Evolutionary conservation across 2,797 vertebrate species (phyloP).

Genomic region (Pyrocephalus nanus): DNA sequence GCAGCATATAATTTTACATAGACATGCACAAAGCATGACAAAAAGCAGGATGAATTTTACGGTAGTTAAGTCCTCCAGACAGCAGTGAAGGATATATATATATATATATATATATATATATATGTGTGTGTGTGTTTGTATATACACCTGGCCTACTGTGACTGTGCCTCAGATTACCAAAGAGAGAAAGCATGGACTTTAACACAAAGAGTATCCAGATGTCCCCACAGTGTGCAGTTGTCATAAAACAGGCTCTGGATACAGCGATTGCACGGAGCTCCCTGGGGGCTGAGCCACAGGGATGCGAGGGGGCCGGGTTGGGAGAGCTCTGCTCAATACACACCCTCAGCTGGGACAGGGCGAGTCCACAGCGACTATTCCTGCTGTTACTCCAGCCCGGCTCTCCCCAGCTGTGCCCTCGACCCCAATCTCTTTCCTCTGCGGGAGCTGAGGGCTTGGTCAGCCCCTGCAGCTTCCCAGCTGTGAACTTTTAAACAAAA

Average conservation of each 20-base stretch:
- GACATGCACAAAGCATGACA: neutral
- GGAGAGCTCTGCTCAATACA: neutral
- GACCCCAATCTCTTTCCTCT: fast-evolving
- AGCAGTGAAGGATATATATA: neutral
- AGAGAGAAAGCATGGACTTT: neutral
- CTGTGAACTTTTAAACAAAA: neutral
- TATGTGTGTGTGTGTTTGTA: fast-evolving
- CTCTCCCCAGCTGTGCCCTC: neutral
- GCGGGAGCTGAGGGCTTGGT: fast-evolving
- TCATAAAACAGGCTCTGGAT: neutral
- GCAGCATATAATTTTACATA: neutral
- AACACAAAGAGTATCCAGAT: neutral
- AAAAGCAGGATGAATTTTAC: neutral
- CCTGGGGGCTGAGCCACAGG: neutral
- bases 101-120: fast-evolving
- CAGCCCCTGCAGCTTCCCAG: neutral
- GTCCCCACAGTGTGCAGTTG: fast-evolving
- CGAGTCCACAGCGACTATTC: fast-evolving
- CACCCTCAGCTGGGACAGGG: neutral
- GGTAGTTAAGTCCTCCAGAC: neutral
- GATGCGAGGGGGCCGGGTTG: fast-evolving
- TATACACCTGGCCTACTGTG: neutral
- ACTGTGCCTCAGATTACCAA: neutral
- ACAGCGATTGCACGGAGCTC: fast-evolving
- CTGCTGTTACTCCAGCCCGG: neutral